phyloP scores from a whole-genome alignment of 2,888 invertebrate genomes.

The Drosophila merina region DNA sequence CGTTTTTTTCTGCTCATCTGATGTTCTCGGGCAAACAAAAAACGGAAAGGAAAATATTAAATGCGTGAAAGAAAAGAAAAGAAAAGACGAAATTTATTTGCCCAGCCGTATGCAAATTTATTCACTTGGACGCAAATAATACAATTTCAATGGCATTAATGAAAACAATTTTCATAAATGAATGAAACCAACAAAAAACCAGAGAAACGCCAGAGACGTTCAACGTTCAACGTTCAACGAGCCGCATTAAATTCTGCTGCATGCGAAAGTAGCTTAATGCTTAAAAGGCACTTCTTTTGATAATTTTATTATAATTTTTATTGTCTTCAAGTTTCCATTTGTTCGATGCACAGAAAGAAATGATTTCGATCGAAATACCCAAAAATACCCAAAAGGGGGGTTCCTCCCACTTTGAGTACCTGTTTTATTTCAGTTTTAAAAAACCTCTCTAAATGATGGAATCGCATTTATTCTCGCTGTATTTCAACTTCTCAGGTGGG shows the following conservation, averaged over 20 bases:
- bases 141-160: conserved; percentile 75
- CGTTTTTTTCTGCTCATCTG: background rate
- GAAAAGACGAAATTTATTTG: conserved; percentile 36
- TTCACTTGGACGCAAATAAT: conserved; percentile 71
- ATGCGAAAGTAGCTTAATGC: conserved; percentile 51
- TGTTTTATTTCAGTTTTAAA: too few species aligned
- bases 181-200: conserved; percentile 47
- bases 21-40: conserved; percentile 26
- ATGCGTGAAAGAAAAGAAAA: conserved; percentile 27
- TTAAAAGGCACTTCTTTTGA: conserved; percentile 23
- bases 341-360: conserved; percentile 1
- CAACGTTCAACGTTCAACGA: conserved; percentile 38
- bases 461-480: background rate
- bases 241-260: conserved; percentile 55
- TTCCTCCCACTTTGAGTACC: too few species aligned
- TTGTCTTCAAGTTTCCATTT: conserved; percentile 4
- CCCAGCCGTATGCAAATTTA: conserved; percentile 64
- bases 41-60: conserved; percentile 33
- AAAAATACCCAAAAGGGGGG: too few species aligned
- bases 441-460: too few species aligned
- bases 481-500: conserved; percentile 2
- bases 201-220: conserved; percentile 7
- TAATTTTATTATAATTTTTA: conserved; percentile 12
- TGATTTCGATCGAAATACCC: too few species aligned
- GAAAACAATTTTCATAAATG: conserved; percentile 77